Evolutionary conservation across 2,888 invertebrate genomes (phyloP), one percentile per base, ranked within the genome.

Genomic region (Macrosoma leucophasiata): DNA sequence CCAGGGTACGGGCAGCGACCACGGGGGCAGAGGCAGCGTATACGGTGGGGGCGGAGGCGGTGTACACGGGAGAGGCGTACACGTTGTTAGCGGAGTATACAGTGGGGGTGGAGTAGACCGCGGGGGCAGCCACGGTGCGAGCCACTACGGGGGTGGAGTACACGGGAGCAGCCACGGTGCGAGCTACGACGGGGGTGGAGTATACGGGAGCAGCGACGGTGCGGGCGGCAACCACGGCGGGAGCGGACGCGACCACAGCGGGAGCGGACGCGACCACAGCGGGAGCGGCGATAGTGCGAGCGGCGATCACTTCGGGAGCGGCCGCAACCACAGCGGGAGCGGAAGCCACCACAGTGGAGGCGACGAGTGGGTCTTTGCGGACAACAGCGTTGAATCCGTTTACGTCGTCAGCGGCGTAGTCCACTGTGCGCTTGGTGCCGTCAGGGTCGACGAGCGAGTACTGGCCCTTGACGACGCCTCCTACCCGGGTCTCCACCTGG

Each of bases 321-420:
- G 69, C 61, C 5, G 74, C 66, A n/a, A 58, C 67, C 2, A 60
- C 66, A 1, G 53, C 62, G 0, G 61, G 58, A 14, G 62, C 62
- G 13, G 66, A 62, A 8, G 62, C 70, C 12, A 69, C 67, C 2
- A 74, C 66, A 2, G 69, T 55, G 13, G 77, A 55, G 3, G 68
- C 59, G 23, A 72, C 62, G 19, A 65, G 74, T 17, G 87, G 77
- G 44, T 85, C 86, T 42, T 85, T 85, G 51, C 82, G 79, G 14
- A 87, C 87, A 11, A 86, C 77, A 19, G 87, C 87, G 69, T 87
- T 87, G 69, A 87, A 87, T 11, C 87, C 87, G 48, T 86, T 84
- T 35, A 85, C 58, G 36, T 85, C 82, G 54, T 87, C 87, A 36
- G 87, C 86, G 29, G 82, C 70, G 68, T 87, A 87, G 65, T 87